phyloP scores from a whole-genome alignment of 1,140 invertebrate species.

The Lysiphlebus fabarum region DNA sequence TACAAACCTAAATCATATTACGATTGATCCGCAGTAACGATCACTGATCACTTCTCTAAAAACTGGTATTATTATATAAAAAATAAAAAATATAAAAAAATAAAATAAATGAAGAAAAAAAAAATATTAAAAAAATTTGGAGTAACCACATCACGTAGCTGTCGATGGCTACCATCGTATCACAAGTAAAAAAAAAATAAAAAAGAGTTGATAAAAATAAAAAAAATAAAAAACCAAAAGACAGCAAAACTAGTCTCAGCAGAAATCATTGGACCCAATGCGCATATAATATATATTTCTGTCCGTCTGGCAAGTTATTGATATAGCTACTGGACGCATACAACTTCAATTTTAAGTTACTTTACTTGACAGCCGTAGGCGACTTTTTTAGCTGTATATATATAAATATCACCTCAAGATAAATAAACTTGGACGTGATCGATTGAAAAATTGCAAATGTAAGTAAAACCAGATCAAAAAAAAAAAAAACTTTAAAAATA shows the following conservation, averaged over 20 bases:
- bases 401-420: neutral
- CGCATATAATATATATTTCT: constrained; percentile 5
- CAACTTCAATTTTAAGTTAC: constrained; percentile 2
- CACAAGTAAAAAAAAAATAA: too few relatives aligned
- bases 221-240: neutral
- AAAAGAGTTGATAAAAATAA: too few relatives aligned
- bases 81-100: too few relatives aligned
- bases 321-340: neutral
- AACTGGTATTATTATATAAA: too few relatives aligned
- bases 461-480: neutral
- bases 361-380: constrained; percentile 7
- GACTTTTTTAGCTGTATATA: neutral
- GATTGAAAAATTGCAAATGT: constrained; percentile 10
- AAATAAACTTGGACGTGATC: constrained; percentile 3
- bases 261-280: constrained; percentile 6
- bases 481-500: neutral
- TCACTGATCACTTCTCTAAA: too few relatives aligned
- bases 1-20: too few relatives aligned
- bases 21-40: too few relatives aligned
- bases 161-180: neutral
- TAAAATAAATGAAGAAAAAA: too few relatives aligned
- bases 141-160: constrained; percentile 9
- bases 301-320: neutral
- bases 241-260: constrained; percentile 7
- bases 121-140: too few relatives aligned